Conservation (phyloP, 2,113 vertebrate genomes). For the Rallus limicola region DNA sequence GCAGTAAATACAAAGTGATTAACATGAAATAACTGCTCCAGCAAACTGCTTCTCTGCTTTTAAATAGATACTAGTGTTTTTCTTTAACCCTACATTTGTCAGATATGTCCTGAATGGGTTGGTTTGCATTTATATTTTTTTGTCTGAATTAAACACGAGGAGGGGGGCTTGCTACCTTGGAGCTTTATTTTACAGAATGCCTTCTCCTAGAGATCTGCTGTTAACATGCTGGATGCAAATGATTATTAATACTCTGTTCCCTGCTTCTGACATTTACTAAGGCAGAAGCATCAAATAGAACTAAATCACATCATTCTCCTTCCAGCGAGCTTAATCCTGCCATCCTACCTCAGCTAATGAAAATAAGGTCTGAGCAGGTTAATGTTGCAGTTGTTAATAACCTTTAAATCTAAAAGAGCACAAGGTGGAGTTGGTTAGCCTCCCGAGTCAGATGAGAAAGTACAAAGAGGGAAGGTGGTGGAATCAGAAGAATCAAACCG, state of each 20-base stretch:
- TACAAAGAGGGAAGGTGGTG: neutral
- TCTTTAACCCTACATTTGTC: constrained; percentile 58
- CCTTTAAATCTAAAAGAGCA: constrained; percentile 19
- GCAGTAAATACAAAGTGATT: constrained; percentile 77
- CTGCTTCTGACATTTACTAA: constrained; percentile 69
- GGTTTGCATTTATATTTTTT: neutral
- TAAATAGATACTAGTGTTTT: constrained; percentile 59
- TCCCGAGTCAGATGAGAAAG: neutral
- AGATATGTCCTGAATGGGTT: neutral
- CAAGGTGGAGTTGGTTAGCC: neutral
- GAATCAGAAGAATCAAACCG: neutral
- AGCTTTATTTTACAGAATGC: neutral
- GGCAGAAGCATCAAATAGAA: constrained; percentile 60
- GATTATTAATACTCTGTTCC: constrained; percentile 62
- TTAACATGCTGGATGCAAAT: constrained; percentile 52
- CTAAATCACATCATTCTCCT: constrained; percentile 36
- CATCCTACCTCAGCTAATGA: constrained; percentile 1
- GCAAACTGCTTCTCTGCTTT: constrained; percentile 59
- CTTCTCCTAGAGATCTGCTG: constrained; percentile 22
- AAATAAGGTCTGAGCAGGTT: constrained; percentile 31
- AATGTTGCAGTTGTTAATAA: neutral
- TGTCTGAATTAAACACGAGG: neutral
- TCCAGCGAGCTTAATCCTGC: constrained; percentile 38
- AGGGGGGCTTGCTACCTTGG: neutral
- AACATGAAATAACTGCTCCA: constrained; percentile 72